phyloP scores from a whole-genome alignment of 2,888 invertebrate genomes.

The Dryobotodes eremita region DNA sequence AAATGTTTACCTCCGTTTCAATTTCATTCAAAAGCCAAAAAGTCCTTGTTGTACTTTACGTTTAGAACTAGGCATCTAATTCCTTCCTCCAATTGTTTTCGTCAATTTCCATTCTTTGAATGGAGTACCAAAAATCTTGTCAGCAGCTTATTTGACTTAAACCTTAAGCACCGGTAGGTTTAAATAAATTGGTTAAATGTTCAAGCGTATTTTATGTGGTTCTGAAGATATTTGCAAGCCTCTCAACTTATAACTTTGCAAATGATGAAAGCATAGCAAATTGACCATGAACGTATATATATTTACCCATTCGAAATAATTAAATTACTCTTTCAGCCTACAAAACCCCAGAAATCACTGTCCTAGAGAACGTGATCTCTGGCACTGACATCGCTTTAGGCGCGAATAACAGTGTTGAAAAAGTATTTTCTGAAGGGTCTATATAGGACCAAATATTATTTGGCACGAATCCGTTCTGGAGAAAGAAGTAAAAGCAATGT shows the following conservation, averaged over 20 bases:
- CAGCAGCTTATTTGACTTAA: too few relatives aligned
- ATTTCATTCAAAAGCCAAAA: too few relatives aligned
- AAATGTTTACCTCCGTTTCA: too few relatives aligned
- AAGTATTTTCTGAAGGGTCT: too few relatives aligned
- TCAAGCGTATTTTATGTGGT: neutral
- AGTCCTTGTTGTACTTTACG: too few relatives aligned
- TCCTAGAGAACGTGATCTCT: constrained; percentile 34
- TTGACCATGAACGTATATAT: neutral
- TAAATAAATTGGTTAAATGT: neutral
- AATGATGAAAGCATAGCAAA: neutral
- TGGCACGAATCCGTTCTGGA: constrained; percentile 31
- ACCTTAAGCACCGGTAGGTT: neutral
- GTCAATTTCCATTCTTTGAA: too few relatives aligned
- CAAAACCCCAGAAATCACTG: constrained; percentile 16
- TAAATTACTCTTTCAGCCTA: constrained; percentile 29
- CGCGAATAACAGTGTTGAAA: too few relatives aligned
- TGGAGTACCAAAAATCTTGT: too few relatives aligned
- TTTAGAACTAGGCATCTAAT: too few relatives aligned
- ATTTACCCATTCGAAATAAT: neutral
- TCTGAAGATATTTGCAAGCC: neutral
- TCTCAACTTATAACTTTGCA: too few relatives aligned
- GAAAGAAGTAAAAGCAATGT: constrained; percentile 9
- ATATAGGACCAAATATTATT: constrained; percentile 19
- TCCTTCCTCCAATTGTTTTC: too few relatives aligned
- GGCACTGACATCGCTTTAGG: constrained; percentile 29